A percentile compares a stretch with the other conserved stretches of the same genome.
Evolutionary conservation across 2,113 vertebrate species (phyloP).

Genomic region (Myanophis thanlyinensis): DNA sequence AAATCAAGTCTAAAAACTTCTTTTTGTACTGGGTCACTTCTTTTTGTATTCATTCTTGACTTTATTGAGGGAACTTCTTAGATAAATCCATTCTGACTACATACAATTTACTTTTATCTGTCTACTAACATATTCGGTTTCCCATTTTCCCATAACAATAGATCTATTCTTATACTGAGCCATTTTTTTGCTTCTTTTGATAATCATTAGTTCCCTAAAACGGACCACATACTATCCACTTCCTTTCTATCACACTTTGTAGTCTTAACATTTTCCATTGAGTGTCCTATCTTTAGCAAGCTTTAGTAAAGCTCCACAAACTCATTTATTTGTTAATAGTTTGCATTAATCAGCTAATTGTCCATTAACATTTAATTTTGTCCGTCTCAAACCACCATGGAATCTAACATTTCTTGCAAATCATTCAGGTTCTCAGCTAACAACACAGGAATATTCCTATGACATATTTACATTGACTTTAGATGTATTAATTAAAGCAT

Average conservation of each 20-base stretch:
- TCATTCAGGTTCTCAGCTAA: not conserved
- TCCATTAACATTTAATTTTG: not conserved
- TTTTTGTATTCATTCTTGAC: not conserved
- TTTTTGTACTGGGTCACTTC: not conserved
- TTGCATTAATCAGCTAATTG: not conserved
- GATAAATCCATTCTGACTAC: not conserved
- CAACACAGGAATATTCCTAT: not conserved
- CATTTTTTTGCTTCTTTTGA: not conserved
- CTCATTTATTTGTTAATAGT: not conserved
- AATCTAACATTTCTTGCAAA: not conserved
- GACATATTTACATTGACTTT: too few species aligned
- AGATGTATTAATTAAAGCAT: too few species aligned
- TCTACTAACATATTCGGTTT: not conserved
- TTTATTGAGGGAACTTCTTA: not conserved
- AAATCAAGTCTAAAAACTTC: not conserved
- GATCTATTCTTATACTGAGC: not conserved
- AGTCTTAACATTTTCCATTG: not conserved
- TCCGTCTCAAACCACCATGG: not conserved
- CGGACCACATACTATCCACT: not conserved
- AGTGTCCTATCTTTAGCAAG: not conserved
- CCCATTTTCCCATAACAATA: not conserved
- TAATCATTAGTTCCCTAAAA: not conserved
- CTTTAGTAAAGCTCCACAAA: not conserved
- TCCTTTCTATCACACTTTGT: not conserved
- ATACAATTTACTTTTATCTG: not conserved